Percentiles rank a stretch among this genome's conserved stretches.
Evolutionary conservation across 1,140 invertebrate species (phyloP).

Genomic region (Lucilia sericata): DNA sequence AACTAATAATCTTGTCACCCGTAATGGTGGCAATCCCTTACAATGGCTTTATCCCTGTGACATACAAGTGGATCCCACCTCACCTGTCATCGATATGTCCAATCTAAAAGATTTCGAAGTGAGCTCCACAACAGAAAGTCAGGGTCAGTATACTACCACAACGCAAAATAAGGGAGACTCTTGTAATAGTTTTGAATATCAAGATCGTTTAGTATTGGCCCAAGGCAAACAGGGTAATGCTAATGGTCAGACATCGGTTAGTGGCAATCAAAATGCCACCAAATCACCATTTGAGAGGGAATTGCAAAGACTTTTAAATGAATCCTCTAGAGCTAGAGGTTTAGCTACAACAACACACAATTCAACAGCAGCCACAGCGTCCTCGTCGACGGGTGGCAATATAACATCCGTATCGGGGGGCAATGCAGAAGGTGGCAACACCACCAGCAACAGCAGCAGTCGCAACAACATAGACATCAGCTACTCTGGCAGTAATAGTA

Average conservation of each 20-base stretch:
- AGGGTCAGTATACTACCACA: slow-evolving; percentile 69
- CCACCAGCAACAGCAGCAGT: slow-evolving; percentile 60
- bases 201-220: slow-evolving; percentile 46
- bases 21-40: slow-evolving; percentile 62
- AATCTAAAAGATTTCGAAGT: slow-evolving; percentile 65
- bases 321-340: slow-evolving; percentile 66
- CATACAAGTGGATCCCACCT: slow-evolving; percentile 70
- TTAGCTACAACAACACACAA: slow-evolving; percentile 45
- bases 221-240: slow-evolving; percentile 47
- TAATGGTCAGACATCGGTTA: slow-evolving; percentile 53
- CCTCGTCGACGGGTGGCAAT: slow-evolving; percentile 48
- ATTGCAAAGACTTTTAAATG: slow-evolving; percentile 79
- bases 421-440: slow-evolving; percentile 52
- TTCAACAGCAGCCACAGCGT: slow-evolving; percentile 31
- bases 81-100: slow-evolving; percentile 59
- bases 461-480: slow-evolving; percentile 59
- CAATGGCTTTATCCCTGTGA: slow-evolving; percentile 75
- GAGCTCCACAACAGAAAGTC: slow-evolving; percentile 66
- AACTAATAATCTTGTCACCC: slow-evolving; percentile 44
- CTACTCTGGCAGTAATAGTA: slow-evolving; percentile 59
- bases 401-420: slow-evolving; percentile 47
- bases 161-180: slow-evolving; percentile 71
- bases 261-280: slow-evolving; percentile 46
- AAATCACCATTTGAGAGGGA: slow-evolving; percentile 78
- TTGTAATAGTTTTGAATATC: slow-evolving; percentile 75